Evolutionary conservation across 2,797 vertebrate genomes (phyloP), one percentile per base, ranked within the genome.

Genomic region (Xenentodon cancila): DNA sequence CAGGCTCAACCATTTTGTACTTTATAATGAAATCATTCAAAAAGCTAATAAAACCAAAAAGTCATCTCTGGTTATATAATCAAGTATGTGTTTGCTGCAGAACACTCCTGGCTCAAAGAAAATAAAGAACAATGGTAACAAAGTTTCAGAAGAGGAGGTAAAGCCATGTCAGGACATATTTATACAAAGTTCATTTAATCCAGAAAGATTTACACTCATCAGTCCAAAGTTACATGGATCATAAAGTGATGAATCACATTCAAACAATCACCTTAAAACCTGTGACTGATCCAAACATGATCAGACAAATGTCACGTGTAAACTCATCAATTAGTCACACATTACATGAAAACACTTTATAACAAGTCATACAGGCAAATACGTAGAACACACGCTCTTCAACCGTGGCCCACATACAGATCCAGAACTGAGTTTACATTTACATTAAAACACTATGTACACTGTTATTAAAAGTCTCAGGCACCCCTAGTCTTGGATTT

Each of bases 331-430:
- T 9, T 27, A 49, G 32, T 56, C 15, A 58, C 59, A 80, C 52
- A 48, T 59, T 59, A 42, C 68, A 56, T 74, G 55, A 71, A 73
- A 50, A 79, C 73, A 85, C 61, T 87, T 79, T 40, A 80, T 51
- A 84, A 86, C 73, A 85, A 80, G 74, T 85, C 73, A 76, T 77
- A 80, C 34, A 9, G 3, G 34, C 53, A 9, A 5, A 60, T 49
- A 76, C n/a, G 77, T 64, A 63, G 16, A 54, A 17, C 15, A 17
- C 42, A 22, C 34, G 3, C 11, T 12, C 34, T 37, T 11, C 34
- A 37, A 9, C 11, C 11, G 34, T 13, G 34, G 9, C 11, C 34
- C 34, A 54, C 11, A 40, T 54, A 54, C 40, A 54, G 16, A 20
- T n/a, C 21, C 15, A 42, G 4, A 40, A 17, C 17, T 16, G 13